These are phyloP conservation scores for Yoshiicerus persimilis DNA, from an alignment of 1,140 invertebrate genomes.

Conservation along the genomic window DNA sequence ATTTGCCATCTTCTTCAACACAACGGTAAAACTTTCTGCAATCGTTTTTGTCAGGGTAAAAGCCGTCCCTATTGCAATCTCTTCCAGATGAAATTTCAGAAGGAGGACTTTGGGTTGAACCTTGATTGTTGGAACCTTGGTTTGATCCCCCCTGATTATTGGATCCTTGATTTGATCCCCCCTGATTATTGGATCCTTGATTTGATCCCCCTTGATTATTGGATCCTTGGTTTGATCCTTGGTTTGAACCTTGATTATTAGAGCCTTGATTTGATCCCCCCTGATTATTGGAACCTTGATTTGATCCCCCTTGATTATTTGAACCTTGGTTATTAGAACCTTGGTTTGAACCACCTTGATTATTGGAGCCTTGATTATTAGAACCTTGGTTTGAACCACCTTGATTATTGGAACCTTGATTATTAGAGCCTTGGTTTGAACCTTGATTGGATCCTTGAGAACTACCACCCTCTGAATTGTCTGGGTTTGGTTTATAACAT, in stretches of 20 bases:
- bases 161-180: not conserved
- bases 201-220: not conserved
- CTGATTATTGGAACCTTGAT: not conserved
- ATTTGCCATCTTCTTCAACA: conserved; percentile 15
- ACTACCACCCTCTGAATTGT: not conserved
- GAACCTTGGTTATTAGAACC: not conserved
- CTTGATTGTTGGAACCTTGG: not conserved
- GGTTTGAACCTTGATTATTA: not conserved
- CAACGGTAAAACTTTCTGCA: conserved; percentile 41
- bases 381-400: not conserved
- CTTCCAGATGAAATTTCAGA: not conserved
- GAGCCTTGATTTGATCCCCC: not conserved
- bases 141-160: not conserved
- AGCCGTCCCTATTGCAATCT: not conserved
- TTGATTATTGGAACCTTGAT: not conserved
- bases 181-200: not conserved
- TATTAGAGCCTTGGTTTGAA: not conserved
- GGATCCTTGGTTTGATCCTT: not conserved
- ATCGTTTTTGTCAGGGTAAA: not conserved
- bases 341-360: not conserved
- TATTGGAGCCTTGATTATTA: not conserved
- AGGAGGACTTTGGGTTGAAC: not conserved
- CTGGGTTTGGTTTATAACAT: conserved; percentile 18
- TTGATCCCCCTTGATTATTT: not conserved
- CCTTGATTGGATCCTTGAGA: not conserved